Conservation (phyloP, 2,113 vertebrate genomes). For the Toxotes chatareus region DNA sequence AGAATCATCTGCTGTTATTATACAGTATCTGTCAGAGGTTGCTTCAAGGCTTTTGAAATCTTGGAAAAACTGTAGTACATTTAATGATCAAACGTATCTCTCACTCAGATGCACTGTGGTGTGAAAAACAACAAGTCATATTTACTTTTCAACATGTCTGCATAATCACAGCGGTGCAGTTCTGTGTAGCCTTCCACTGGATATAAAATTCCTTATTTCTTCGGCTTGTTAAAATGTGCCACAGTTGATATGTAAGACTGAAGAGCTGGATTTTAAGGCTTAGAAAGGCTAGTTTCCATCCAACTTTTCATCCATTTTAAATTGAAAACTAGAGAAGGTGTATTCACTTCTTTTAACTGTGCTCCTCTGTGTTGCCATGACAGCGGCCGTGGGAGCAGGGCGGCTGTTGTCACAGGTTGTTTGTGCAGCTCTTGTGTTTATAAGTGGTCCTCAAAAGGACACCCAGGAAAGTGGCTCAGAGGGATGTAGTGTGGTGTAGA, state of each 20-base stretch:
- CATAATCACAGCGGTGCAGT: constrained; percentile 2
- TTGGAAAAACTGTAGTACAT: not conserved
- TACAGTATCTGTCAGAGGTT: constrained; percentile 24
- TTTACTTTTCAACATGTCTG: not conserved
- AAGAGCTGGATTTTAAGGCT: not conserved
- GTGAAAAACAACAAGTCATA: constrained; percentile 8
- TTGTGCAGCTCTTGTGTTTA: constrained; percentile 86
- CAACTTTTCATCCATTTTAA: constrained; percentile 52
- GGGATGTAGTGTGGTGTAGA: constrained; percentile 51
- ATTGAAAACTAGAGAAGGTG: constrained; percentile 62
- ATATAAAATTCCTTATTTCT: not conserved
- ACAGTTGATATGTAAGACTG: not conserved
- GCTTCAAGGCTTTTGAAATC: constrained; percentile 2
- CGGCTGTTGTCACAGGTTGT: constrained; percentile 87
- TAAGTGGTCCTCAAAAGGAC: constrained; percentile 84
- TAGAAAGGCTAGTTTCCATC: constrained; percentile 10
- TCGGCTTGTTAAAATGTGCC: not conserved
- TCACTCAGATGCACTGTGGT: not conserved
- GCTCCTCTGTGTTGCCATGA: constrained; percentile 88
- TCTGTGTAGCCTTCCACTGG: not conserved
- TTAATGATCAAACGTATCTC: not conserved
- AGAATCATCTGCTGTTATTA: constrained; percentile 20
- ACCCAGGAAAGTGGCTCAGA: constrained; percentile 68
- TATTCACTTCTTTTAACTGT: constrained; percentile 79
- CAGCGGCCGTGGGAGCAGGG: constrained; percentile 85